Percentiles rank a stretch among this genome's conserved stretches.
Evolutionary conservation across 2,113 vertebrate species (phyloP).

Genomic region (Stomatorhinus ivindoensis): DNA sequence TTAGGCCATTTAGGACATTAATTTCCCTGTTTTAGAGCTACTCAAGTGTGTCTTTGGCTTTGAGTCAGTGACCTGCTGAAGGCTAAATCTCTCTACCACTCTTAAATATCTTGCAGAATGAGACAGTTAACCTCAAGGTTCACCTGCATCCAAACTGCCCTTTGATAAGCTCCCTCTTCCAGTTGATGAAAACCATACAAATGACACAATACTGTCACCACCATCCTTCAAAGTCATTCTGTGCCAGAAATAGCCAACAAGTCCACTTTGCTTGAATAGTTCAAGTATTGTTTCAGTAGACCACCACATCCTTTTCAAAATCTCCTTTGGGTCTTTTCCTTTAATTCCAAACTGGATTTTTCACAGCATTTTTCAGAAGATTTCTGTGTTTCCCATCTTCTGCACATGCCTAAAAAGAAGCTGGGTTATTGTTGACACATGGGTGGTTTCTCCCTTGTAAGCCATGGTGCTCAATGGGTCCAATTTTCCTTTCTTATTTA

Average conservation of each 20-base stretch:
- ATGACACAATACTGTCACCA: background rate
- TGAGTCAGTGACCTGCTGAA: background rate
- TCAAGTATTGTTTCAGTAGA: background rate
- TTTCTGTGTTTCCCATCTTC: background rate
- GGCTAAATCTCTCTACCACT: background rate
- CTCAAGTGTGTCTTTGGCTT: background rate
- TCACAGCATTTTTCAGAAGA: background rate
- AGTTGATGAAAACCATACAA: background rate
- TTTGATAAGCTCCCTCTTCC: background rate
- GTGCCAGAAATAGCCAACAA: background rate
- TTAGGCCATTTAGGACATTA: background rate
- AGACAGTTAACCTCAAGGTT: background rate
- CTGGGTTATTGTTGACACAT: background rate
- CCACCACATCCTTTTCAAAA: background rate
- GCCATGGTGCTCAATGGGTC: background rate
- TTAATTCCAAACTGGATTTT: background rate
- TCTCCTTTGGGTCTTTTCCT: background rate
- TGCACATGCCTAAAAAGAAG: background rate
- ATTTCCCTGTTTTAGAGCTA: background rate
- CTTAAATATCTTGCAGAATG: conserved; percentile 3
- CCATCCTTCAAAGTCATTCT: background rate
- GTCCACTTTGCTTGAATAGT: background rate
- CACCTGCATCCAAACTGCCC: background rate
- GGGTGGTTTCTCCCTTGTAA: background rate
- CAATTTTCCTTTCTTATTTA: background rate